Evolutionary conservation across 2,888 invertebrate species (phyloP), one percentile per base, ranked within the genome.

Genomic region (Diarsia dahlii): DNA sequence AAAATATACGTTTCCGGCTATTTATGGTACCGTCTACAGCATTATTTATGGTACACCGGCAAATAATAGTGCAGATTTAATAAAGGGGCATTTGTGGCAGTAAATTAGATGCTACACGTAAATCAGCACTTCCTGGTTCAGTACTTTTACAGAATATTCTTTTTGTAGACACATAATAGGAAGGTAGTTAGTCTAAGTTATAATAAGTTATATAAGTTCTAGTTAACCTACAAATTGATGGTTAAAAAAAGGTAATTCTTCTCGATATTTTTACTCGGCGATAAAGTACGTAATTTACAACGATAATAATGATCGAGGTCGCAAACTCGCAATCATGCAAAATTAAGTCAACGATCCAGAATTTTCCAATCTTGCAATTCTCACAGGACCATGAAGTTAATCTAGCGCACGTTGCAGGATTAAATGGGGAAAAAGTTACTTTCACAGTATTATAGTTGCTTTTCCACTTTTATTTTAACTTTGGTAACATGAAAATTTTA

Each of bases 351-450:
- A 74, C 54, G 71, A 74, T 74, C 71, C 67, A 62, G 65, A 70
- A 77, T 67, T 71, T 76, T 78, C 73, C 77, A 81, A 81, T 75
- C 72, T 78, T 75, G 70, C 48, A 52, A 84, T 75, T 76, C 81
- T 68, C 76, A 74, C 64, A 81, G 74, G 74, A 81, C 70, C 81
- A 69, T 81, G 81, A 76, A 78, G 60, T 77, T 78, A 84, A 76
- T 78, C 73, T 72, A 84, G 73, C 72, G 71, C 52, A 73, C 76
- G 70, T 77, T 73, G 62, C 74, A 64, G 74, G 66, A 84, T 84
- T 75, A 78, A 78, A 72, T 76, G 64, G 60, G 28, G 68, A 69
- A 75, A 62, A 76, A 74, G 52, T 65, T 70, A 76, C 72, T 45
- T 28, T 71, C 56, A 72, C 77, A 75, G 71, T 71, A 70, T 80